These are phyloP conservation scores for Tipula vernalis DNA, from an alignment of 2,888 invertebrate genomes.

Conservation along the genomic window DNA sequence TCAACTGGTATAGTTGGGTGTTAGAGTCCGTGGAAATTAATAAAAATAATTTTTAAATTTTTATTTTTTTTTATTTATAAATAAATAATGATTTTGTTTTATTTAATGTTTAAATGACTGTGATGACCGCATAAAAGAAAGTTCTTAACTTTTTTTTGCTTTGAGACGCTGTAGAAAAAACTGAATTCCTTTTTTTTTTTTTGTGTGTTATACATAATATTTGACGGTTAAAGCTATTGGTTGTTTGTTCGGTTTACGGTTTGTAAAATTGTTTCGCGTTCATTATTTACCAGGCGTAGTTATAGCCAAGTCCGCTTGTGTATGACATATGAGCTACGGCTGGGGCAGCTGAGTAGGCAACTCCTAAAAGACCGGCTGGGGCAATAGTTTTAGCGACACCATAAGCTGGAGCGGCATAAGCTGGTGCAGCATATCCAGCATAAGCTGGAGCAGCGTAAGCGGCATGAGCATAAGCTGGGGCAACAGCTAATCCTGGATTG, in stretches of 20 bases:
- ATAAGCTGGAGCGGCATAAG: slow-evolving; percentile 18
- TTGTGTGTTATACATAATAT: not conserved
- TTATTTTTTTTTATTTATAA: not conserved
- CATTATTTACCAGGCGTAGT: slow-evolving; percentile 40
- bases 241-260: not conserved
- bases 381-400: slow-evolving; percentile 28
- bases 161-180: not conserved
- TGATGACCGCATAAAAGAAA: not conserved
- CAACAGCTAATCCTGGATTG: slow-evolving; percentile 42
- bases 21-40: not conserved
- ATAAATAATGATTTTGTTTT: not conserved
- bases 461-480: slow-evolving; percentile 24
- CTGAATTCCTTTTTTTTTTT: not conserved
- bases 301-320: slow-evolving; percentile 41
- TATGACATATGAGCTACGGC: slow-evolving; percentile 49
- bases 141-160: not conserved
- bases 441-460: slow-evolving; percentile 27
- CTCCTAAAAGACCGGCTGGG: slow-evolving; percentile 41
- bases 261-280: not conserved
- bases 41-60: not conserved
- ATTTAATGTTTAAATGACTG: slow-evolving; percentile 4
- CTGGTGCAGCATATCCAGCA: slow-evolving; percentile 18
- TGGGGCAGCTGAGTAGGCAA: slow-evolving; percentile 47
- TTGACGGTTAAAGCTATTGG: not conserved
- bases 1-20: too few relatives aligned